These are phyloP conservation scores for Trichopria drosophilae DNA, from an alignment of 2,888 invertebrate genomes.

Conservation along the genomic window DNA sequence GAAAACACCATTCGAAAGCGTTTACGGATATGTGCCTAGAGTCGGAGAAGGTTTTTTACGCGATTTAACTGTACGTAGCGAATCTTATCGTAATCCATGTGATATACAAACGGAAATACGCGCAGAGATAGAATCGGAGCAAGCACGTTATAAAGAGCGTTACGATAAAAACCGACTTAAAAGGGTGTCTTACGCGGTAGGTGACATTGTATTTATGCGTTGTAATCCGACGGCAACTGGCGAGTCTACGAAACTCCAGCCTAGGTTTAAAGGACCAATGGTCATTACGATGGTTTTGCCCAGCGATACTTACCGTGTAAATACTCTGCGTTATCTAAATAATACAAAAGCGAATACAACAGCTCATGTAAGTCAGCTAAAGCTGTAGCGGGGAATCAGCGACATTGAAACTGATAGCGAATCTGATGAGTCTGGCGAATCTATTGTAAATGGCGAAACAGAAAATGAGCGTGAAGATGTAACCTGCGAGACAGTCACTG, in stretches of 20 bases:
- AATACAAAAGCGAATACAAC: too few relatives aligned
- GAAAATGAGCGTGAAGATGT: too few relatives aligned
- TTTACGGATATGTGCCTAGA: constrained; percentile 17
- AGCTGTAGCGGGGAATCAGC: too few relatives aligned
- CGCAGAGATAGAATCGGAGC: constrained; percentile 12
- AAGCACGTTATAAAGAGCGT: constrained; percentile 15
- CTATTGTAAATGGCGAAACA: too few relatives aligned
- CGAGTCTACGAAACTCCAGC: constrained; percentile 18
- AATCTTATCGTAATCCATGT: constrained; percentile 13
- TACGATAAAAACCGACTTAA: too few relatives aligned
- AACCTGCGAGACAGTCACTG: too few relatives aligned
- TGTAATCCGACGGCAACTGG: constrained; percentile 12
- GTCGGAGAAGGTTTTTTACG: constrained; percentile 6
- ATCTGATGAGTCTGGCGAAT: too few relatives aligned
- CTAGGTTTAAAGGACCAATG: constrained; percentile 8
- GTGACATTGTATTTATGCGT: constrained; percentile 21
- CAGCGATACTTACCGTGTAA: constrained; percentile 11
- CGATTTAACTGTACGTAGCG: constrained; percentile 1
- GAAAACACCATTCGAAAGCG: constrained; percentile 12
- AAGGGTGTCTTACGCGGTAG: constrained; percentile 14
- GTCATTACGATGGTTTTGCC: constrained; percentile 6
- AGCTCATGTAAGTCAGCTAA: constrained; percentile 14
- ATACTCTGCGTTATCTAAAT: too few relatives aligned
- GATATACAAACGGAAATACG: not conserved
- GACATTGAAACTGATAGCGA: too few relatives aligned